Percentiles rank a stretch among this genome's conserved stretches.
phyloP scores from a whole-genome alignment of 2,888 invertebrate species.

The Pachliopta kotzebuea region DNA sequence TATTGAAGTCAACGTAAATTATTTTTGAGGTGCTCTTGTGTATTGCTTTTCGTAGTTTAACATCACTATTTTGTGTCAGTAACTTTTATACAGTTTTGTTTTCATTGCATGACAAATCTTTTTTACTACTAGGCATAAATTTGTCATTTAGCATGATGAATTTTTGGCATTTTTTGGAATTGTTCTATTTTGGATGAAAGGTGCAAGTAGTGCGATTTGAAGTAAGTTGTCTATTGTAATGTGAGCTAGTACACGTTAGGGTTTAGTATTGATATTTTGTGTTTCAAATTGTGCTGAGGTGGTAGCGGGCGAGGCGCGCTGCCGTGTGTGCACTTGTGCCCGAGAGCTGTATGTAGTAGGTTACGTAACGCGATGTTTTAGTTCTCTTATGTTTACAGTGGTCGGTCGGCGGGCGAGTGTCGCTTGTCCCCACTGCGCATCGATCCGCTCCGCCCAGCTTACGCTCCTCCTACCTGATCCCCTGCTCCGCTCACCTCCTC shows the following conservation, averaged over 20 bases:
- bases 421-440: slow-evolving; percentile 76
- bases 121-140: no score
- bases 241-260: background rate
- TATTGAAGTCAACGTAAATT: no score
- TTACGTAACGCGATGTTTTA: slow-evolving; percentile 59
- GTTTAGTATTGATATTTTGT: background rate
- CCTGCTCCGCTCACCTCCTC: slow-evolving; percentile 40
- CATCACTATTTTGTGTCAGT: no score
- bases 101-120: no score
- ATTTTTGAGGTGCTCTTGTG: no score
- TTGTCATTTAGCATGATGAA: no score
- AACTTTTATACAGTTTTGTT: no score
- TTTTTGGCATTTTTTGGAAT: no score
- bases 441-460: slow-evolving; percentile 78
- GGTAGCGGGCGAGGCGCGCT: slow-evolving; percentile 35
- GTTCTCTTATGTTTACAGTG: slow-evolving; percentile 66
- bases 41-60: no score
- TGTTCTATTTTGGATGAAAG: no score
- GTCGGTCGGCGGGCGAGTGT: slow-evolving; percentile 64
- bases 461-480: slow-evolving; percentile 72
- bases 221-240: background rate
- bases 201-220: background rate
- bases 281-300: background rate
- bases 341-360: slow-evolving; percentile 41
- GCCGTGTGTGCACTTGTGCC: slow-evolving; percentile 33